Conservation (phyloP, 2,113 vertebrate species). For the Petrocephalus zakoni region DNA sequence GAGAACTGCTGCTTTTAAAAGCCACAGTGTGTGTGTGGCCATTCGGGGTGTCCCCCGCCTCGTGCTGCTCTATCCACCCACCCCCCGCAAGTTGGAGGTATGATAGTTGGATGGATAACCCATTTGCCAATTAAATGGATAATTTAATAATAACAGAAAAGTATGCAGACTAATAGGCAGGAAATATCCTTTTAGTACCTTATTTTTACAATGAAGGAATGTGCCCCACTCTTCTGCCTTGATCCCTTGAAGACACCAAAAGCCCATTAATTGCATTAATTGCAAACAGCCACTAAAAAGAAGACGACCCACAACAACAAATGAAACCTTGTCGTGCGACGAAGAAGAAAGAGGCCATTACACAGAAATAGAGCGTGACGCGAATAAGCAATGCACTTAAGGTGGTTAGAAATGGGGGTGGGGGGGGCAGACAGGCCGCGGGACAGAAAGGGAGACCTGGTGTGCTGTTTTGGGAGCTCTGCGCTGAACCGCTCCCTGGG, state of each 20-base stretch:
- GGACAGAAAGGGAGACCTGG: slow-evolving; percentile 56
- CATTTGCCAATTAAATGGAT: neutral
- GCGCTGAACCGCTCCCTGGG: slow-evolving; percentile 58
- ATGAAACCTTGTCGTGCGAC: neutral
- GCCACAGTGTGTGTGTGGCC: neutral
- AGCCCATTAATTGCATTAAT: neutral
- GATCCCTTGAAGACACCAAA: slow-evolving; percentile 48
- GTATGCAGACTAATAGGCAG: neutral
- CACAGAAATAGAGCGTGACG: neutral
- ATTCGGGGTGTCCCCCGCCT: neutral
- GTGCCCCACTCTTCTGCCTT: slow-evolving; percentile 73
- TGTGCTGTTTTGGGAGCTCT: slow-evolving; percentile 56
- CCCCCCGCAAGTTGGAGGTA: neutral
- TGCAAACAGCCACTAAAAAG: slow-evolving; percentile 6
- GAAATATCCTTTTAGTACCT: slow-evolving; percentile 48
- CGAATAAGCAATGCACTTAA: neutral
- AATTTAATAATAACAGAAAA: neutral
- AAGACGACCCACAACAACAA: neutral
- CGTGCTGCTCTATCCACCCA: neutral
- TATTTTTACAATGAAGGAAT: slow-evolving; percentile 70
- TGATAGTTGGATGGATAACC: neutral
- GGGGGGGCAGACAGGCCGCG: slow-evolving; percentile 32
- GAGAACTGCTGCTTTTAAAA: neutral
- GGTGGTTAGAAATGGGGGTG: neutral
- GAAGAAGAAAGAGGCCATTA: neutral